Evolutionary conservation across 2,113 vertebrate species (phyloP).

Genomic region (Calypte anna): DNA sequence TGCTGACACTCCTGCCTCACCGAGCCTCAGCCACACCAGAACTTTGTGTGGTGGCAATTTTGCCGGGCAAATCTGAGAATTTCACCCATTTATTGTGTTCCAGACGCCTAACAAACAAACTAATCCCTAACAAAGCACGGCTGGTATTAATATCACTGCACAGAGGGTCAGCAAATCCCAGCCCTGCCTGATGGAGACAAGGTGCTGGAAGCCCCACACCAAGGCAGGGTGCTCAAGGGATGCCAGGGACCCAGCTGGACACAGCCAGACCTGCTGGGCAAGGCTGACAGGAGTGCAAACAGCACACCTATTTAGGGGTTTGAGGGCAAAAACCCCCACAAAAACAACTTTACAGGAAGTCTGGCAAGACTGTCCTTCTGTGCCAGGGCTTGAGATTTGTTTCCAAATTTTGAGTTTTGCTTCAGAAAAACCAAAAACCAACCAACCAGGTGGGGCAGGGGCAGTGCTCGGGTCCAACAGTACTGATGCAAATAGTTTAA

Average conservation of each 20-base stretch:
- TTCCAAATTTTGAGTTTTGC: neutral
- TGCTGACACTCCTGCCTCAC: neutral
- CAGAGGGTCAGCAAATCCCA: conserved; percentile 1
- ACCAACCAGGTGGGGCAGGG: neutral
- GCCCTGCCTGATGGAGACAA: neutral
- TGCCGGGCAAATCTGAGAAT: neutral
- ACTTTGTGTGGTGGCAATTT: rapidly evolving
- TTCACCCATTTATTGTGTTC: conserved; percentile 11
- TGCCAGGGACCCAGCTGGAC: neutral
- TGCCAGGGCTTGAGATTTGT: neutral
- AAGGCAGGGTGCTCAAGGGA: neutral
- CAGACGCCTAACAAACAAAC: conserved; percentile 30
- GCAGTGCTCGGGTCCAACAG: neutral
- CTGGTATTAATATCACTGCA: conserved; percentile 23
- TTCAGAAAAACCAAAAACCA: neutral
- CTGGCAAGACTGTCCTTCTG: neutral
- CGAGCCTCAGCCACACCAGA: neutral
- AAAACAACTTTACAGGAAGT: neutral
- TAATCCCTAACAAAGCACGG: neutral
- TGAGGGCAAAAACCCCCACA: neutral
- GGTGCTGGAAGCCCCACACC: neutral
- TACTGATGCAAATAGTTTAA: neutral
- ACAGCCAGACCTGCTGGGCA: neutral
- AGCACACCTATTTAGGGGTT: neutral
- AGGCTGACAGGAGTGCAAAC: neutral